Conservation (phyloP, 2,888 invertebrate genomes). For the Tinea trinotella region DNA sequence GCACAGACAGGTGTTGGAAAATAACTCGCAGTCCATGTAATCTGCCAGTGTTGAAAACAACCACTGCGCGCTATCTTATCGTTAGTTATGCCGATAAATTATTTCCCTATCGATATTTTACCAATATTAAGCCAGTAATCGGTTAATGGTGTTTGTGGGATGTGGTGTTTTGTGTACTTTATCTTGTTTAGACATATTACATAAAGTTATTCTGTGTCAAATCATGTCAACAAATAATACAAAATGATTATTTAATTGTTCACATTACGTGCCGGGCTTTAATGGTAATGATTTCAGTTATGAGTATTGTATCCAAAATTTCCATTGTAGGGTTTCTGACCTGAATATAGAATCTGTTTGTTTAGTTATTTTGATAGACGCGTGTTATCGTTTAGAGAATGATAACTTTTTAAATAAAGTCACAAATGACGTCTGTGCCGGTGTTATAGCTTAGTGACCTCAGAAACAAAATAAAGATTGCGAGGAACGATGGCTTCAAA, state of each 20-base stretch:
- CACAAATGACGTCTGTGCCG: background rate
- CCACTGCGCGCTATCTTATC: constrained; percentile 52
- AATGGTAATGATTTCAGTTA: no score
- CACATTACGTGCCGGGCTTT: no score
- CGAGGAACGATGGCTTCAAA: background rate
- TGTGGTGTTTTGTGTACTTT: background rate
- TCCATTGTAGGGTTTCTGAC: constrained; percentile 2
- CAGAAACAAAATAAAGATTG: background rate
- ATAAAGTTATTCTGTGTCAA: background rate
- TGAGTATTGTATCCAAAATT: background rate
- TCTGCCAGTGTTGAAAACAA: constrained; percentile 19
- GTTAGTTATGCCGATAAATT: constrained; percentile 50
- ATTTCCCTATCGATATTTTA: constrained; percentile 54
- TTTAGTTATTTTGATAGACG: background rate
- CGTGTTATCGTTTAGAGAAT: background rate
- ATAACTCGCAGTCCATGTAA: constrained; percentile 29
- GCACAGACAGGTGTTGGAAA: constrained; percentile 26
- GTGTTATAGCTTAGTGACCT: background rate
- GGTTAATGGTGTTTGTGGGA: constrained; percentile 14
- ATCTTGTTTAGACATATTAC: background rate
- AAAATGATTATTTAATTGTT: no score
- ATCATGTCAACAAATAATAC: background rate
- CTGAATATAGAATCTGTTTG: background rate
- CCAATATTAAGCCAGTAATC: constrained; percentile 36
- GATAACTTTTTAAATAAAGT: constrained; percentile 9